Conservation (phyloP, 2,797 vertebrate species). For the Neoniphon sammara region DNA sequence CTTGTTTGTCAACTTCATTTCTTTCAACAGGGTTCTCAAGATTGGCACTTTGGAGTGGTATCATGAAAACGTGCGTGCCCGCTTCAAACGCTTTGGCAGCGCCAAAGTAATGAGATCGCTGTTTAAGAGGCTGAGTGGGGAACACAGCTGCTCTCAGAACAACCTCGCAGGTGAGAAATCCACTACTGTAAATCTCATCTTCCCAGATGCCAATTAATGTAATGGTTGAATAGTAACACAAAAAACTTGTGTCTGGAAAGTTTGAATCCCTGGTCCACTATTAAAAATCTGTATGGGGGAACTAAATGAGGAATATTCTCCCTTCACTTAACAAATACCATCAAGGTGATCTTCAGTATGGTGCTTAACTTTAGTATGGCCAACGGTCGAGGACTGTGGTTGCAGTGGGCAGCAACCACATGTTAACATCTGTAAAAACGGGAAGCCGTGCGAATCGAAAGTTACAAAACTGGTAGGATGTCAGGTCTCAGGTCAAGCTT, state of each 20-base stretch:
- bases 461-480: constrained; percentile 30
- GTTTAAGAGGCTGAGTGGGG: constrained; percentile 81
- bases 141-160: constrained; percentile 63
- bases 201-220: background rate
- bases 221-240: background rate
- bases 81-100: constrained; percentile 93
- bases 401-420: constrained; percentile 13
- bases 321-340: constrained; percentile 2
- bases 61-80: constrained; percentile 87
- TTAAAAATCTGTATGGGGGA: constrained; percentile 1
- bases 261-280: constrained; percentile 11
- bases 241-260: constrained; percentile 10
- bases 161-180: constrained; percentile 75
- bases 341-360: background rate
- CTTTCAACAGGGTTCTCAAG: constrained; percentile 85
- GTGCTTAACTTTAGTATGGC: constrained; percentile 7
- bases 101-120: constrained; percentile 93
- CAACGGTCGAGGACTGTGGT: constrained; percentile 9
- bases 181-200: background rate
- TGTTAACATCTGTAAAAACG: constrained; percentile 12
- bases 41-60: constrained; percentile 94
- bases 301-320: background rate
- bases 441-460: constrained; percentile 27
- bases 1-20: background rate
- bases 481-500: constrained; percentile 31